phyloP scores from a whole-genome alignment of 2,797 vertebrate species.

The Pseudotriccus pelzelni region DNA sequence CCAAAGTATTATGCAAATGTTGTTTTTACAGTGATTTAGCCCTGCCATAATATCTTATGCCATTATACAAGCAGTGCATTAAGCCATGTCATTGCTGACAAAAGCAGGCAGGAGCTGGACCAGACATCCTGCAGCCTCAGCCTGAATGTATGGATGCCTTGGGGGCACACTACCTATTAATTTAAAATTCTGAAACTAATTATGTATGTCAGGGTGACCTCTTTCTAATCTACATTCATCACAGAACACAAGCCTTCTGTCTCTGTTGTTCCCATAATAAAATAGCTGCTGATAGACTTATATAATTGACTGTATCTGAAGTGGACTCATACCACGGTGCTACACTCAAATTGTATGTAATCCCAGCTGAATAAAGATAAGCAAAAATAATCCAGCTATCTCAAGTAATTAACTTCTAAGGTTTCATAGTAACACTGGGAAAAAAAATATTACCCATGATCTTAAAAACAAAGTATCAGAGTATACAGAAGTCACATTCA shows the following conservation, averaged over 20 bases:
- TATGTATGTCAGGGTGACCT: constrained; percentile 82
- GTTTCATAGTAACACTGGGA: constrained; percentile 49
- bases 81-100: constrained; percentile 71
- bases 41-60: constrained; percentile 65
- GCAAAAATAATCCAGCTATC: constrained; percentile 73
- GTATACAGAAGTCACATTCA: background rate
- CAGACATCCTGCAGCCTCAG: constrained; percentile 61
- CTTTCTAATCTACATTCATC: constrained; percentile 81
- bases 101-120: constrained; percentile 47
- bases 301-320: constrained; percentile 74
- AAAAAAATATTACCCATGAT: constrained; percentile 51
- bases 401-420: constrained; percentile 75
- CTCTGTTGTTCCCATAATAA: constrained; percentile 77
- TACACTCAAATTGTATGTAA: constrained; percentile 65
- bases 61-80: constrained; percentile 62
- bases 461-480: constrained; percentile 39
- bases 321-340: constrained; percentile 59
- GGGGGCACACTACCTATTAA: constrained; percentile 76
- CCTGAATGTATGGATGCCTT: constrained; percentile 72
- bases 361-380: constrained; percentile 75
- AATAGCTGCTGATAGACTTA: constrained; percentile 78
- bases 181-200: constrained; percentile 80
- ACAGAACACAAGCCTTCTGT: constrained; percentile 71
- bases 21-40: constrained; percentile 73
- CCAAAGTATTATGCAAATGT: constrained; percentile 74